A percentile compares a stretch with the other conserved stretches of the same genome.
phyloP scores from a whole-genome alignment of 2,797 vertebrate species.

The Craterocephalus amniculus region DNA sequence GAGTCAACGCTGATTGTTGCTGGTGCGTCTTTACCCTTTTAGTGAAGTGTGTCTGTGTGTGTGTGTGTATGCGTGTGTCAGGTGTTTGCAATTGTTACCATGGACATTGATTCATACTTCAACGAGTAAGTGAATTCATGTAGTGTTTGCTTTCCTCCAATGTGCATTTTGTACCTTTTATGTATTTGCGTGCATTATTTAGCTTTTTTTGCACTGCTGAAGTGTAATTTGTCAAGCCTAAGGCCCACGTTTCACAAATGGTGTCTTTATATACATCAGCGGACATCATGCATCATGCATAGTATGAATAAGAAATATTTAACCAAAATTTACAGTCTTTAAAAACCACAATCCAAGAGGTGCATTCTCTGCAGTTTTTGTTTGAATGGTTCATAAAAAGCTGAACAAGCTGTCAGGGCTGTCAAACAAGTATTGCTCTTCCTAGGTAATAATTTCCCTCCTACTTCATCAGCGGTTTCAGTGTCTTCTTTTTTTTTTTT shows the following conservation, averaged over 20 bases:
- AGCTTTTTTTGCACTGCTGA: conserved; percentile 35
- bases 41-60: conserved; percentile 29
- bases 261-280: conserved; percentile 4
- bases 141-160: conserved; percentile 39
- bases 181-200: conserved; percentile 45
- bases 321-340: too few relatives aligned
- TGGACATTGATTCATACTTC: conserved; percentile 23
- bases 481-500: conserved; percentile 49
- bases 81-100: conserved; percentile 21
- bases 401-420: conserved; percentile 25
- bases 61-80: conserved; percentile 27
- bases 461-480: conserved; percentile 40
- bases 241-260: conserved; percentile 1
- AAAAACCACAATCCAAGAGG: too few relatives aligned
- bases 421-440: conserved; percentile 34
- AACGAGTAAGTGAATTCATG: conserved; percentile 42
- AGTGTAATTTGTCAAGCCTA: conserved; percentile 40
- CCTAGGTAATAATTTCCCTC: conserved; percentile 36
- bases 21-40: conserved; percentile 30
- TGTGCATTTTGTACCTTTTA: conserved; percentile 46
- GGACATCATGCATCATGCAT: too few relatives aligned
- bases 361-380: too few relatives aligned
- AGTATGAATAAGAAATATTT: too few relatives aligned
- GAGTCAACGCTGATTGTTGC: conserved; percentile 48
- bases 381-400: conserved; percentile 20